Percentiles rank a stretch among this genome's conserved stretches.
These are phyloP conservation scores for Drosophila acutilabella DNA, from an alignment of 2,888 invertebrate genomes.

Conservation along the genomic window DNA sequence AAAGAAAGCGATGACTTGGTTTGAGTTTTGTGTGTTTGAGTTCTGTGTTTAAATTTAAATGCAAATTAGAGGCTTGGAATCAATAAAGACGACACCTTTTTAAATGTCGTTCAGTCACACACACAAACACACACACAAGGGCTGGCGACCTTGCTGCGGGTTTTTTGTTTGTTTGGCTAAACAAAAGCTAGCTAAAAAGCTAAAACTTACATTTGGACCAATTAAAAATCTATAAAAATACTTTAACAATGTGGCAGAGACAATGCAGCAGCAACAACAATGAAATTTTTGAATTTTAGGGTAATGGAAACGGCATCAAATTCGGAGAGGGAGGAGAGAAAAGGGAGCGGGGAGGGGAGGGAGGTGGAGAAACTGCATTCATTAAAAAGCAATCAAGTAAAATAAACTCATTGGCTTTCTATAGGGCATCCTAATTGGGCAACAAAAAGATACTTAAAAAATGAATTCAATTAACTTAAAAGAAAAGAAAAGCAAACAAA, in stretches of 20 bases:
- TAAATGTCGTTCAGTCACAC: constrained; percentile 16
- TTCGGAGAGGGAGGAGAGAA: not conserved
- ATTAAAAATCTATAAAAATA: constrained; percentile 72
- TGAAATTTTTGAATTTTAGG: constrained; percentile 43
- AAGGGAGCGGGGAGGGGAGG: not conserved
- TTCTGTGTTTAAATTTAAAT: constrained; percentile 22
- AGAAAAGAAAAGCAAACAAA: constrained; percentile 46
- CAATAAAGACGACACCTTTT: constrained; percentile 22
- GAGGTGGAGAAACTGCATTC: constrained; percentile 43
- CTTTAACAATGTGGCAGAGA: constrained; percentile 15
- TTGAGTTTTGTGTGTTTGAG: not conserved
- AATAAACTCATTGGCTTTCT: constrained; percentile 77
- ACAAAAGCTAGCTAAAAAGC: constrained; percentile 5
- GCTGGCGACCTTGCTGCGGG: constrained; percentile 49
- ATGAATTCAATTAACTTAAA: constrained; percentile 61
- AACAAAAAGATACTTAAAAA: constrained; percentile 68
- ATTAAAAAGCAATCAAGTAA: constrained; percentile 72
- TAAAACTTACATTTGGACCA: constrained; percentile 45
- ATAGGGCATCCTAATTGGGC: constrained; percentile 73
- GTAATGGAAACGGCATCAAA: constrained; percentile 44
- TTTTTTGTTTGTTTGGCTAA: not conserved
- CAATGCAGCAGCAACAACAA: constrained; percentile 33
- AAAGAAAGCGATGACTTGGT: constrained; percentile 32
- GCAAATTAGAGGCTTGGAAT: constrained; percentile 37
- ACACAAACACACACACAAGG: constrained; percentile 2